These are phyloP conservation scores for Diglossa cyanea DNA, from an alignment of 2,797 vertebrate genomes.

Conservation along the genomic window DNA sequence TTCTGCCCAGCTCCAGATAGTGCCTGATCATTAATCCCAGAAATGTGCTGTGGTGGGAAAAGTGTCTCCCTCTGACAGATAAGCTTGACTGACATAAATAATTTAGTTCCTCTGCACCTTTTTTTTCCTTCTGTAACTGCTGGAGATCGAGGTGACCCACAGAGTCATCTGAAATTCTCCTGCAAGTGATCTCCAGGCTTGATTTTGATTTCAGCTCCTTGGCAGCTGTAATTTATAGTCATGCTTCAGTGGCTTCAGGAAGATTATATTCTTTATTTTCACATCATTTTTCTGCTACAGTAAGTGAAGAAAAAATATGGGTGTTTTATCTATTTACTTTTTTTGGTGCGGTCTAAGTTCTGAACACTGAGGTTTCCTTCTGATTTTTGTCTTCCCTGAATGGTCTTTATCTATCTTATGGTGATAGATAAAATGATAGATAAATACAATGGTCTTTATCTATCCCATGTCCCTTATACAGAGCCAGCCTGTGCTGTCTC, in stretches of 20 bases:
- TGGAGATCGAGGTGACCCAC: conserved; percentile 5
- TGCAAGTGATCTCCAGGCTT: not conserved
- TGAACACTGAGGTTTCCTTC: not conserved
- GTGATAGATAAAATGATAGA: too few species aligned
- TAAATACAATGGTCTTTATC: not conserved
- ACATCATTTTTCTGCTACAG: not conserved
- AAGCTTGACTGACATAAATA: conserved; percentile 26
- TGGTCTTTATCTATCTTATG: not conserved
- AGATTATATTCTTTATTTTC: not conserved
- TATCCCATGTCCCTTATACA: accelerated
- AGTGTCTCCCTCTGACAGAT: not conserved
- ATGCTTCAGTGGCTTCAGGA: not conserved
- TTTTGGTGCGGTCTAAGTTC: not conserved
- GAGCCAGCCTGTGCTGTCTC: not conserved
- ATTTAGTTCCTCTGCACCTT: not conserved
- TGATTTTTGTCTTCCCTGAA: not conserved
- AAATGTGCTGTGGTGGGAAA: not conserved
- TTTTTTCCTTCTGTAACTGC: not conserved
- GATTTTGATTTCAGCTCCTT: not conserved
- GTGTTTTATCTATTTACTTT: not conserved
- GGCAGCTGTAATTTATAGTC: not conserved
- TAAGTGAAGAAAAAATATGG: not conserved
- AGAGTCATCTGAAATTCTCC: not conserved
- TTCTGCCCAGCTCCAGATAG: not conserved
- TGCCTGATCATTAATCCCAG: conserved; percentile 2